Evolutionary conservation across 1,140 invertebrate genomes (phyloP).

Genomic region (Leptonema lineaticorne): DNA sequence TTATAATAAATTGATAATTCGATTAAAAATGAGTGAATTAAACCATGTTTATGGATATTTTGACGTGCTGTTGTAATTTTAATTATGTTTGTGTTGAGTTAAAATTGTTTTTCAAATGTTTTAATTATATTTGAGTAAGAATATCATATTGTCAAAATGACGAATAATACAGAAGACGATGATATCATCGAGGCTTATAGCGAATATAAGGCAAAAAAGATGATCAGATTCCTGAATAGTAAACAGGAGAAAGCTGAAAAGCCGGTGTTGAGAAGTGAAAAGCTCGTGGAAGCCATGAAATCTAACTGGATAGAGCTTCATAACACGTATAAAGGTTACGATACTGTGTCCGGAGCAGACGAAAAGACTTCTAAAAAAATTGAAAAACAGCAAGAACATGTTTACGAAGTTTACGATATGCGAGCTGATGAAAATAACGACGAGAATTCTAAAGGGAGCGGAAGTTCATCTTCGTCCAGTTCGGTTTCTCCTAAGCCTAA

Average conservation of each 20-base stretch:
- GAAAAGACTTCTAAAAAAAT: constrained; percentile 21
- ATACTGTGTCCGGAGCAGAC: constrained; percentile 20
- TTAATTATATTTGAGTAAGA: too few relatives aligned
- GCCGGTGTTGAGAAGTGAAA: constrained; percentile 36
- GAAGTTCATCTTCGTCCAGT: constrained; percentile 31
- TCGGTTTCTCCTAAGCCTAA: constrained; percentile 34
- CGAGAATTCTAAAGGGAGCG: constrained; percentile 29
- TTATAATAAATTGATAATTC: too few relatives aligned
- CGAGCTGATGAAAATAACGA: constrained; percentile 25
- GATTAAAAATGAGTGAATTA: too few relatives aligned
- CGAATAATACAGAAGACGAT: constrained; percentile 40
- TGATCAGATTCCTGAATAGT: constrained; percentile 37
- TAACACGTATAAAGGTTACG: constrained; percentile 39
- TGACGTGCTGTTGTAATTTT: too few relatives aligned
- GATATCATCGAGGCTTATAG: constrained; percentile 40
- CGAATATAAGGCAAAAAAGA: constrained; percentile 41
- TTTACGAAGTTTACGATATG: constrained; percentile 40
- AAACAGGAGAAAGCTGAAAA: constrained; percentile 37
- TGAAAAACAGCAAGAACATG: constrained; percentile 36
- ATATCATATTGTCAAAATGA: too few relatives aligned
- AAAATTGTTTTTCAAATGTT: too few relatives aligned
- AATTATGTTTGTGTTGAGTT: too few relatives aligned
- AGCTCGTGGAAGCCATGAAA: constrained; percentile 37
- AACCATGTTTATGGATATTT: too few relatives aligned
- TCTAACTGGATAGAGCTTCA: constrained; percentile 40